Evolutionary conservation across 2,113 vertebrate genomes (phyloP).

Genomic region (Synodontis membranacea): DNA sequence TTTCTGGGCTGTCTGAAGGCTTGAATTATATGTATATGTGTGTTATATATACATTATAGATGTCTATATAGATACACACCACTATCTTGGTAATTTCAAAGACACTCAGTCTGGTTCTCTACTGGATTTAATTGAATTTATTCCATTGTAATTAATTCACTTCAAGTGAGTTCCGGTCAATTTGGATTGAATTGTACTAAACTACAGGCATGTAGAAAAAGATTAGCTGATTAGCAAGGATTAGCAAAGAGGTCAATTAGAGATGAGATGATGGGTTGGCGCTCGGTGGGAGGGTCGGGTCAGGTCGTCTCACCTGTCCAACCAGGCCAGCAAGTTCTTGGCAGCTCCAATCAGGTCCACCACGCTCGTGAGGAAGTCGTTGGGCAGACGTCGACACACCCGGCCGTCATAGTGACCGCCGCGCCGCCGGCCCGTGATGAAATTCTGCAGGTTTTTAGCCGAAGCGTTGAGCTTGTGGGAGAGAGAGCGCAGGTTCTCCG

Average conservation of each 20-base stretch:
- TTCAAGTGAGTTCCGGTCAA: not conserved
- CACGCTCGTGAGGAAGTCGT: constrained; percentile 79
- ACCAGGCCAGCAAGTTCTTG: constrained; percentile 81
- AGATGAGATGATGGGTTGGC: not conserved
- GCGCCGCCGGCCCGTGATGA: constrained; percentile 78
- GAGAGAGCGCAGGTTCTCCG: constrained; percentile 78
- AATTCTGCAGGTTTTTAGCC: constrained; percentile 82
- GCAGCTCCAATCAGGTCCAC: constrained; percentile 81
- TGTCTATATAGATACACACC: not conserved
- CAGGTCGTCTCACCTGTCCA: constrained; percentile 76
- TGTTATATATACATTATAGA: not conserved
- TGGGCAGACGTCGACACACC: constrained; percentile 75
- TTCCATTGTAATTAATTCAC: not conserved
- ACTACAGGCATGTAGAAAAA: not conserved
- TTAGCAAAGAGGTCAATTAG: not conserved
- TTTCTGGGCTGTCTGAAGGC: not conserved
- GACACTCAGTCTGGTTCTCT: not conserved
- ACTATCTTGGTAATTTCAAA: not conserved
- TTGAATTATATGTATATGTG: not conserved
- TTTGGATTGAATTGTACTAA: constrained; percentile 3
- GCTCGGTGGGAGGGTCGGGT: not conserved
- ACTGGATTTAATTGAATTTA: not conserved
- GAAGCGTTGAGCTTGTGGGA: constrained; percentile 81
- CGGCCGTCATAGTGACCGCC: constrained; percentile 77
- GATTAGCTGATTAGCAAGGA: not conserved